Conservation (phyloP, 2,113 vertebrate genomes). For the Pardalotus punctatus region DNA sequence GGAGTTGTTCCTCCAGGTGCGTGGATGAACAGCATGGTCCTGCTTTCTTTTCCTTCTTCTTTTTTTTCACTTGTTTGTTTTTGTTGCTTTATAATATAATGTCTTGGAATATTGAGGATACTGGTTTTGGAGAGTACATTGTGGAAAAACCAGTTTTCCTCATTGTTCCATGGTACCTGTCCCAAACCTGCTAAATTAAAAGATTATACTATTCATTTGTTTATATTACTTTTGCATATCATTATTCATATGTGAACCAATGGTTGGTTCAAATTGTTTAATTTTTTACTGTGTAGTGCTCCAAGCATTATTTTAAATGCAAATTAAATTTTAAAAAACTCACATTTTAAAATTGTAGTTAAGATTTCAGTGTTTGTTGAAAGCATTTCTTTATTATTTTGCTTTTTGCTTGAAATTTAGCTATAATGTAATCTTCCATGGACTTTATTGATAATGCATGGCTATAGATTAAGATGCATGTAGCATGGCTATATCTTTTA, state of each 20-base stretch:
- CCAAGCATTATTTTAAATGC: constrained; percentile 32
- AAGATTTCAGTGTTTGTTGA: neutral
- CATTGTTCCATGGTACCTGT: constrained; percentile 53
- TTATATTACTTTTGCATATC: neutral
- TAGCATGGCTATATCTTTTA: constrained; percentile 66
- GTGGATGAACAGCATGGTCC: constrained; percentile 83
- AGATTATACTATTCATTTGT: neutral
- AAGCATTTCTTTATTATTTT: constrained; percentile 29
- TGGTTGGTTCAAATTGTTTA: neutral
- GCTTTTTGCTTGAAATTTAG: constrained; percentile 25
- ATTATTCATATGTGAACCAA: neutral
- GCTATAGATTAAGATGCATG: constrained; percentile 66
- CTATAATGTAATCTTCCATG: constrained; percentile 52
- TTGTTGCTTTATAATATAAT: constrained; percentile 25
- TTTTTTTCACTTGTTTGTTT: neutral
- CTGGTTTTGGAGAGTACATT: constrained; percentile 53
- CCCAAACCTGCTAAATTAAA: neutral
- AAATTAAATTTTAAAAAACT: neutral
- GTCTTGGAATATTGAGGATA: constrained; percentile 67
- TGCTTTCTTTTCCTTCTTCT: constrained; percentile 54
- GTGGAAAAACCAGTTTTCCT: constrained; percentile 45
- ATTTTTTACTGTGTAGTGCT: constrained; percentile 3
- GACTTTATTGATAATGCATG: constrained; percentile 70
- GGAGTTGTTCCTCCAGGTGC: constrained; percentile 94
- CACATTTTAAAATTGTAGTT: neutral